A percentile compares a stretch with the other conserved stretches of the same genome.
phyloP scores from a whole-genome alignment of 2,113 vertebrate species.

The Cryptotis parvus region DNA sequence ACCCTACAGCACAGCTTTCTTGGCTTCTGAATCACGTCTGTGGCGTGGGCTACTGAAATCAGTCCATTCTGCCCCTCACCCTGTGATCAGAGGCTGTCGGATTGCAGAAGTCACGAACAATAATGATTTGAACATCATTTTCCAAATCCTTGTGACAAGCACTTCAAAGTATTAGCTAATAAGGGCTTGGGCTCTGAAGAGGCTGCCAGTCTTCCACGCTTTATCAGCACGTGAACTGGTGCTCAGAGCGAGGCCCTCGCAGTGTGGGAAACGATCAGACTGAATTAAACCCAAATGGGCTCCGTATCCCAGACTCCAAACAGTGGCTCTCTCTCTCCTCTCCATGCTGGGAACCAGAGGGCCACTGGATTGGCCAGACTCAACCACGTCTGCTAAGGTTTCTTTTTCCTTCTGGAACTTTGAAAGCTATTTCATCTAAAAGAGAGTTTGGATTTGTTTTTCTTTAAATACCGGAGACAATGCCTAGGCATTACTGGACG shows the following conservation, averaged over 20 bases:
- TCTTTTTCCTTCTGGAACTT: not conserved
- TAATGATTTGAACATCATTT: not conserved
- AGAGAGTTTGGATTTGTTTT: not conserved
- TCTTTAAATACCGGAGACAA: not conserved
- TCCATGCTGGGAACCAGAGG: too few species aligned
- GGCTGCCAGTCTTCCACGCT: not conserved
- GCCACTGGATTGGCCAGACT: too few species aligned
- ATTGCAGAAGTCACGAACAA: not conserved
- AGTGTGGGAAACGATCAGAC: not conserved
- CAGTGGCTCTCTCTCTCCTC: too few species aligned
- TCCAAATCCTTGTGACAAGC: not conserved
- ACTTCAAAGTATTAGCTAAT: constrained; percentile 5
- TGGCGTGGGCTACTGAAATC: not conserved
- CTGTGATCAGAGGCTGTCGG: not conserved
- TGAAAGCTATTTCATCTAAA: not conserved
- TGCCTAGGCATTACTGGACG: not conserved
- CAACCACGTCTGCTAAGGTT: not conserved
- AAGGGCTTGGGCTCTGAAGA: not conserved
- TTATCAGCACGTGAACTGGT: constrained; percentile 7
- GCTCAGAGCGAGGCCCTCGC: not conserved
- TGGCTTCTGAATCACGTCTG: not conserved
- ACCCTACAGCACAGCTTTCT: not conserved
- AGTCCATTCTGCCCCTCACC: too few species aligned
- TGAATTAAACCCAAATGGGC: not conserved
- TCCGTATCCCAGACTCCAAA: not conserved